Base-by-base conservation (phyloP, 2,797 vertebrate species). In the Peromyscus melanophrys region DNA sequence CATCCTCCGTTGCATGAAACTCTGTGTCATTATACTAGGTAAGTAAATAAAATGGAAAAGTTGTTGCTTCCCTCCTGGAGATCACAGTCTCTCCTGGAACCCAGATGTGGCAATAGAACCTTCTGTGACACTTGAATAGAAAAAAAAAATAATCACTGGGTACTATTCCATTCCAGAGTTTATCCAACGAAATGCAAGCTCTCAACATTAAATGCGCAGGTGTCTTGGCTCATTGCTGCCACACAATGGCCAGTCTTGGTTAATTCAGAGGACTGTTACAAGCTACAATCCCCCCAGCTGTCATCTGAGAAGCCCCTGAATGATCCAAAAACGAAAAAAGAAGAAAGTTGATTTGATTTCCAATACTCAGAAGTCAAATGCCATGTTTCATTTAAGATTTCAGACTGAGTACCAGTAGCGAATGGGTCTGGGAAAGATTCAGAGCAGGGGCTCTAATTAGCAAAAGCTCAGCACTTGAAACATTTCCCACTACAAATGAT, bases 191-290 rank as follows among this genome's bases (percentile, higher is more conserved):
- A 81, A 46, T 0, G 34, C 40, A 27, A n/a, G 4, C 55, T 81
- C 23, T 27, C 17, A 81, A 0, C 25, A 29, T 69, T 13, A 82
- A 31, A 55, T 61, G 2, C 21, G 7, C 63, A 86, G 81, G 89
- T 55, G 73, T 43, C 86, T 87, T 77, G 73, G 67, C 82, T 83
- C 81, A 73, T 76, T 90, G 55, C 81, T 83, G 92, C 90, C 55
- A 87, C 86, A 78, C 57, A 57, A 90, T 76, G 81, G 94, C 21
- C 71, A 59, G 31, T 95, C 14, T 92, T 16, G 52, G 67, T 65
- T 76, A 81, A 84, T 75, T 73, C 96, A 75, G 55, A 71, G 63
- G 29, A 63, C 71, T 27, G 55, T 14, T 27, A 4, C 31, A 65
- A 57, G 43, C 63, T 10, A 21, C 25, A 52, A 8, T 31, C 10